A percentile compares a stretch with the other conserved stretches of the same genome.
Conservation (phyloP, 2,797 vertebrate genomes). For the Alcedo atthis region DNA sequence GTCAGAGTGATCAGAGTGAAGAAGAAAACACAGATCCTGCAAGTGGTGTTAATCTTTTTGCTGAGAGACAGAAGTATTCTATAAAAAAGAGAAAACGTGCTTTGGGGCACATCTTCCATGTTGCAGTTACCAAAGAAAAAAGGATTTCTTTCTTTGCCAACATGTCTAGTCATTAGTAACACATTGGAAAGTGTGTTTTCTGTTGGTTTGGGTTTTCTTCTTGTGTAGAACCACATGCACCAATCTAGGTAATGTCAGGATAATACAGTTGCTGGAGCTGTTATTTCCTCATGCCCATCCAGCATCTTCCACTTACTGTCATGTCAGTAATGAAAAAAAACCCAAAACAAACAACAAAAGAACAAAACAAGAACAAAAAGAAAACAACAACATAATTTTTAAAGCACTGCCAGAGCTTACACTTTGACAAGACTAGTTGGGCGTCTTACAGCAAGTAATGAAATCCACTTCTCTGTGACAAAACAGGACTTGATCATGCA, state of each 20-base stretch:
- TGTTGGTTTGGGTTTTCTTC: neutral
- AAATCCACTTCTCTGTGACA: neutral
- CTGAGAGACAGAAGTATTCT: neutral
- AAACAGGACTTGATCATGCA: neutral
- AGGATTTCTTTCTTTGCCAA: neutral
- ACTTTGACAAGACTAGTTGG: neutral
- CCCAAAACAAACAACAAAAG: neutral
- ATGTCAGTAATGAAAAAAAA: neutral
- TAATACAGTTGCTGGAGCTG: neutral
- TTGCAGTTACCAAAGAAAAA: neutral
- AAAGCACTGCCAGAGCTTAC: neutral
- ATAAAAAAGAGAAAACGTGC: neutral
- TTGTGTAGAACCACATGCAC: neutral
- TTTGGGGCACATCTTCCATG: neutral
- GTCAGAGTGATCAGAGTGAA: neutral
- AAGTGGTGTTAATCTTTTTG: neutral
- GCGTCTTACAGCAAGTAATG: neutral
- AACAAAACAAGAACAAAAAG: neutral
- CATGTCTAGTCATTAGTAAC: neutral
- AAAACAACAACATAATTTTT: neutral
- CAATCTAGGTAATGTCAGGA: neutral
- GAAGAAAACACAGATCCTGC: neutral
- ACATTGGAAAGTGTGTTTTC: neutral
- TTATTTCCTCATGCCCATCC: neutral
- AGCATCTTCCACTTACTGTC: neutral